Evolutionary conservation across 2,888 invertebrate genomes (phyloP).

Genomic region (Trissonchulus latispiculum): DNA sequence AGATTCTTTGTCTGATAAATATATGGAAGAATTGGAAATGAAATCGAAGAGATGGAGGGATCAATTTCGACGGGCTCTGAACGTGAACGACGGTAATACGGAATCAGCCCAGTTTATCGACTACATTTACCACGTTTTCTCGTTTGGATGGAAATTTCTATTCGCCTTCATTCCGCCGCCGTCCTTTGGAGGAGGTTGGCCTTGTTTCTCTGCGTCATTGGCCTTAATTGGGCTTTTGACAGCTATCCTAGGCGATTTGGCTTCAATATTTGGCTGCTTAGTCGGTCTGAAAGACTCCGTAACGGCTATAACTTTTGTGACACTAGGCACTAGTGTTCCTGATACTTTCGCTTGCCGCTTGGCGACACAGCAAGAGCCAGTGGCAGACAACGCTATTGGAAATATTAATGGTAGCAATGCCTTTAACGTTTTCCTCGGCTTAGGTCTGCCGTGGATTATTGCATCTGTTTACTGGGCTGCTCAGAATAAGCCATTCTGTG

Average conservation of each 20-base stretch:
- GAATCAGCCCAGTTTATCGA: constrained; percentile 50
- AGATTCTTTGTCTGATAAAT: background rate
- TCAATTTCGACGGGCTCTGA: constrained; percentile 51
- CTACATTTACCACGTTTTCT: constrained; percentile 53
- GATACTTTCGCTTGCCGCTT: constrained; percentile 55
- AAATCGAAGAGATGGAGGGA: constrained; percentile 29
- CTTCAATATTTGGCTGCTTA: constrained; percentile 54
- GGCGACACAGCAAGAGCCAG: constrained; percentile 52
- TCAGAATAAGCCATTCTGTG: too few species aligned
- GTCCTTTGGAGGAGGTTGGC: constrained; percentile 53
- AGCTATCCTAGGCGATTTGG: constrained; percentile 54
- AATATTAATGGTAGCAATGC: constrained; percentile 57
- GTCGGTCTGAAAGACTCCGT: constrained; percentile 49
- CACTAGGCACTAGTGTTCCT: constrained; percentile 54
- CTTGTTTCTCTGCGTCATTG: constrained; percentile 52
- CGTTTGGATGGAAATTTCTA: constrained; percentile 54
- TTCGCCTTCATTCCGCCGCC: constrained; percentile 50
- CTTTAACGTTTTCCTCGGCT: constrained; percentile 57
- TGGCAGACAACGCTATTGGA: constrained; percentile 56
- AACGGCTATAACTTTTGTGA: constrained; percentile 52
- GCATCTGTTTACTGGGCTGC: too few species aligned
- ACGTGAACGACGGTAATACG: constrained; percentile 55
- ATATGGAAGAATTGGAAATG: background rate
- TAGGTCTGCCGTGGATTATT: constrained; percentile 57
- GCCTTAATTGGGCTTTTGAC: constrained; percentile 53